Percentiles rank a stretch among this genome's conserved stretches.
Evolutionary conservation across 1,140 invertebrate genomes (phyloP).

Genomic region (Metopolophium dirhodum): DNA sequence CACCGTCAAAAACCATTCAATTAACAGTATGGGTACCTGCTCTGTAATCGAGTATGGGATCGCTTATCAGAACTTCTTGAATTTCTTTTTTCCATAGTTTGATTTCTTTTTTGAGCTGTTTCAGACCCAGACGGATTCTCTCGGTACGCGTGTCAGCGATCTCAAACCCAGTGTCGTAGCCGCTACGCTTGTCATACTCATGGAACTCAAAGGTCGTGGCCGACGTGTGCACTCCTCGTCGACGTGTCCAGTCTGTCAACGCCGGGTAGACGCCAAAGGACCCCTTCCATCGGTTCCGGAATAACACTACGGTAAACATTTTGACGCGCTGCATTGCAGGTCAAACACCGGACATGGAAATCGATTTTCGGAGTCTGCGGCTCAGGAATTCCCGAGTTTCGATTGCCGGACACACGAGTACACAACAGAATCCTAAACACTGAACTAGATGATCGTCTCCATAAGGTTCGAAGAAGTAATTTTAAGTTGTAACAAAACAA

Average conservation of each 20-base stretch:
- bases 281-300: neutral
- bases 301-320: neutral
- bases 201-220: neutral
- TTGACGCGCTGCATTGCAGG: neutral
- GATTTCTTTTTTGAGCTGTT: conserved; percentile 72
- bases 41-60: conserved; percentile 68
- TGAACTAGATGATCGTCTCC: neutral
- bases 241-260: neutral
- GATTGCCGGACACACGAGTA: neutral
- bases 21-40: conserved; percentile 63
- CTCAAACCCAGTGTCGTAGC: conserved; percentile 18
- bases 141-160: neutral
- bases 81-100: conserved; percentile 73
- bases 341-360: neutral
- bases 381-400: neutral
- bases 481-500: neutral
- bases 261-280: neutral
- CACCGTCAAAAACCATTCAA: neutral
- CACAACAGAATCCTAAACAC: neutral
- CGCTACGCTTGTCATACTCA: conserved; percentile 29
- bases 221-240: neutral
- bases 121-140: conserved; percentile 65
- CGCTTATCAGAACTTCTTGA: conserved; percentile 69
- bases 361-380: neutral
- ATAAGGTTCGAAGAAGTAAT: neutral